Evolutionary conservation across 2,888 invertebrate species (phyloP), one percentile per base, ranked within the genome.

Genomic region (Emesis castigata): DNA sequence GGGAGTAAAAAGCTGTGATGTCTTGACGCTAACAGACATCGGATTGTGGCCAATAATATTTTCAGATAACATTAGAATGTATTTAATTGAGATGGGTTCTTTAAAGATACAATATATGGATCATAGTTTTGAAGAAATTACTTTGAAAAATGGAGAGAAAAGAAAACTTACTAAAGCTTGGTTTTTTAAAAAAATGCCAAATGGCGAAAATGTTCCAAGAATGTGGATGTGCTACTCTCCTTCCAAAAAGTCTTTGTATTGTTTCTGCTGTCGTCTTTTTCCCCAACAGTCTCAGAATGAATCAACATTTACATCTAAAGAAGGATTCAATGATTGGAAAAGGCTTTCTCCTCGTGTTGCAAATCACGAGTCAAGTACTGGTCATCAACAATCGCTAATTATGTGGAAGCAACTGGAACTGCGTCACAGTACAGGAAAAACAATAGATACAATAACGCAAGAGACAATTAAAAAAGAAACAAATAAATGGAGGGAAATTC

Each of bases 281-380:
- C 29, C 34, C 16, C 16, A 34, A 34, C 34, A 26, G 65, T 34
- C 65, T 29, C 29, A 26, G 69, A 39, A 22, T 69, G 48, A 44
- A 69, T 18, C 48, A 39, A 44, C 29, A 69, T 69, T 69, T 31
- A 44, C 11, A 20, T 44, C 20, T 9, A 48, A 39, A 20, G 48
- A 69, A 29, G 69, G 69, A n/a, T 69, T 69, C 69, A 69, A 48
- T 22, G 26, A 53, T n/a, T 69, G 69, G 56, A 39, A 22, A 44
- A 69, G 53, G 20, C 56, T 53, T 53, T 29, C n/a, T 26, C 69
- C 69, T 29, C 31, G 29, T 26, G 69, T 69, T 69, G 4, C 53
- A 44, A 56, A 69, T 26, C 69, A 69, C 26, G 56, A 69, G 56
- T 69, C 53, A 14, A 44, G 69, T 44, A 4, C 48, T 39, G 53